Evolutionary conservation across 2,888 invertebrate genomes (phyloP).

Genomic region (Apotomis capreana): DNA sequence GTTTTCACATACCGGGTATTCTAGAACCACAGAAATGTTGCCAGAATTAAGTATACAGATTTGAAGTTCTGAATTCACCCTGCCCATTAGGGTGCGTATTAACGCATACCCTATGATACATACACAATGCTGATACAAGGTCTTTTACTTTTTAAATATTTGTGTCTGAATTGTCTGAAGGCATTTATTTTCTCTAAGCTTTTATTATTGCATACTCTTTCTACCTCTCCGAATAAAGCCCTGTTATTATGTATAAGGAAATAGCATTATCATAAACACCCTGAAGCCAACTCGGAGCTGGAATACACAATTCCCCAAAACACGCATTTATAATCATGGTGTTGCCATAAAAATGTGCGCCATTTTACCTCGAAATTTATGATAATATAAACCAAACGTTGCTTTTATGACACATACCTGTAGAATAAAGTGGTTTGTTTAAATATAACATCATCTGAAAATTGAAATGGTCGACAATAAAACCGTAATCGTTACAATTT

Average conservation of each 20-base stretch:
- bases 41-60: too few relatives aligned
- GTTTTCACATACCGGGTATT: too few relatives aligned
- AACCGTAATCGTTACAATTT: slow-evolving; percentile 29
- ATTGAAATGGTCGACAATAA: slow-evolving; percentile 31
- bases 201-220: not conserved
- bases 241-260: slow-evolving; percentile 22
- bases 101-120: too few relatives aligned
- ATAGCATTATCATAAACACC: slow-evolving; percentile 18
- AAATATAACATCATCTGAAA: slow-evolving; percentile 17
- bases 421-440: slow-evolving; percentile 31
- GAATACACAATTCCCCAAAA: slow-evolving; percentile 35
- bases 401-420: slow-evolving; percentile 29
- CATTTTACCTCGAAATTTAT: slow-evolving; percentile 17
- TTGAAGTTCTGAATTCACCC: too few relatives aligned
- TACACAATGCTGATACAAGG: too few relatives aligned
- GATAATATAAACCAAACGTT: slow-evolving; percentile 33
- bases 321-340: slow-evolving; percentile 37
- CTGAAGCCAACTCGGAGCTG: not conserved
- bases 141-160: too few relatives aligned
- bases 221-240: not conserved
- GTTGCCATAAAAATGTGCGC: slow-evolving; percentile 28
- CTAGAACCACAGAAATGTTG: too few relatives aligned
- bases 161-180: not conserved
- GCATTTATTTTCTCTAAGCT: not conserved
- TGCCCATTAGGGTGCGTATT: too few relatives aligned